These are phyloP conservation scores for Neoitamus cyanurus DNA, from an alignment of 2,888 invertebrate species.

Conservation along the genomic window DNA sequence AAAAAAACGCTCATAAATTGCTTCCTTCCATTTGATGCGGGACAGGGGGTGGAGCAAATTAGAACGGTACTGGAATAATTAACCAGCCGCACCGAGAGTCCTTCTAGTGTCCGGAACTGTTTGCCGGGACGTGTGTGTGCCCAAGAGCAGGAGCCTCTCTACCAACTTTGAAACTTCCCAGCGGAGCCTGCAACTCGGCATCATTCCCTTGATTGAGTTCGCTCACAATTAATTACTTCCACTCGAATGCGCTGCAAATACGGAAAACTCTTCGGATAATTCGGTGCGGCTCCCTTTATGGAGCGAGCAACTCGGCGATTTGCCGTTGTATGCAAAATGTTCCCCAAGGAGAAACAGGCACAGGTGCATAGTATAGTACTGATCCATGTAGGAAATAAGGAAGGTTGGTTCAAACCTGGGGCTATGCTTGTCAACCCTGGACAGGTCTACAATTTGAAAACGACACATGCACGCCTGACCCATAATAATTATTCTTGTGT, in stretches of 20 bases:
- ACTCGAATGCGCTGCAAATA: background rate
- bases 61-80: background rate
- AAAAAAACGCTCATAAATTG: background rate
- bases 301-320: background rate
- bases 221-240: background rate
- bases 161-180: background rate
- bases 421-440: too few species aligned
- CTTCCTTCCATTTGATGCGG: background rate
- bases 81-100: background rate
- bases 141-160: background rate
- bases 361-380: background rate
- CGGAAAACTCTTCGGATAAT: background rate
- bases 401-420: background rate
- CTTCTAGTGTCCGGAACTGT: background rate
- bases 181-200: background rate
- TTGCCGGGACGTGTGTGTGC: background rate
- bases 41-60: background rate
- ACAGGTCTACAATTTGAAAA: too few species aligned
- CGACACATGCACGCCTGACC: too few species aligned
- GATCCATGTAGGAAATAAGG: background rate
- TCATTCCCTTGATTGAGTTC: background rate
- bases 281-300: background rate
- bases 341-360: background rate
- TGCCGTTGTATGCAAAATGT: background rate
- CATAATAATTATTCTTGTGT: too few species aligned